Base-by-base conservation (phyloP, 2,888 invertebrate genomes). In the Pharmacophagus antenor region DNA sequence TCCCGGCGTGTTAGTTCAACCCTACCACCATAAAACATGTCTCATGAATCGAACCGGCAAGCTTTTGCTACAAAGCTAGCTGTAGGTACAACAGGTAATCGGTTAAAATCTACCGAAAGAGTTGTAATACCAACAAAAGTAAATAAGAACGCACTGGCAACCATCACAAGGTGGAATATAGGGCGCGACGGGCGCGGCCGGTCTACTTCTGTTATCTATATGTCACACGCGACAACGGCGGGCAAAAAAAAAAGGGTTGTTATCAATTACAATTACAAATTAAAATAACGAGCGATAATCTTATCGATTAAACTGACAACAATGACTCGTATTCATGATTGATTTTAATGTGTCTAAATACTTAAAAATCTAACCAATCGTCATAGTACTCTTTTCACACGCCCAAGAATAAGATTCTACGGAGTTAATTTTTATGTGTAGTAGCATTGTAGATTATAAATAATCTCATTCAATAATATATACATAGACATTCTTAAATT, bases 71-170 rank as follows among this genome's bases (percentile, higher is more conserved):
- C 3, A 5, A 6, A 25, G 23, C 3, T 7, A 25, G 7, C 23
- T 25, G 3, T 25, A 3, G 23, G 23, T 7, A 25, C 7, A 25
- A 25, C 3, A 12, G 1, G 15, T 31, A 10, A 2, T 31, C 3
- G 10, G 3, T 31, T 31, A 12, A 12, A 31, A 12, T 12, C 2
- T 0, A 31, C 10, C 15, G 41, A 27, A 25, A 27, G 25, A 22
- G 20, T 25, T 48, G 49, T 49, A 23, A 47, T 27, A 42, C n/a
- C 48, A 59, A 59, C 54, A 54, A 59, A 54, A 25, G 49, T 21
- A 59, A 59, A 54, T 54, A 59, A 42, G 53, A 42, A 59, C 59
- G 48, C 53, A 54, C 48, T 42, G n/a, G 23, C 21, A 7, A 53
- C 48, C 54, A 54, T 59, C 59, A 54, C 25, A 18, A 54, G 21